phyloP scores from a whole-genome alignment of 2,797 vertebrate species.

The Sebastes itinus region DNA sequence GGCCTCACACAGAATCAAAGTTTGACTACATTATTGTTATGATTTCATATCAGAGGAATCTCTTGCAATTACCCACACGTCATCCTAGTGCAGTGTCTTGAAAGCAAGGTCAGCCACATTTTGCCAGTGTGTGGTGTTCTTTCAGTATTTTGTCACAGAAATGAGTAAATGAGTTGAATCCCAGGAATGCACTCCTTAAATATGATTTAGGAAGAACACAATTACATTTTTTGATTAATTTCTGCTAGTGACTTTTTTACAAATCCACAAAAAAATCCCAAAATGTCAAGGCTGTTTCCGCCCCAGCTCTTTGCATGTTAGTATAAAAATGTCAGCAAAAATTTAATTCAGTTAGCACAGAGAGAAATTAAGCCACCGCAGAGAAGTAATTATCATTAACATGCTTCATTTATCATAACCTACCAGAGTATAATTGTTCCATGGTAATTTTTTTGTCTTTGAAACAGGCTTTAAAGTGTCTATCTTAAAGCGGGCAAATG shows the following conservation, averaged over 20 bases:
- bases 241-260: neutral
- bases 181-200: neutral
- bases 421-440: slow-evolving; percentile 38
- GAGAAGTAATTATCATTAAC: slow-evolving; percentile 53
- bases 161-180: slow-evolving; percentile 3
- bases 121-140: neutral
- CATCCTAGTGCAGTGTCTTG: neutral
- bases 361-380: slow-evolving; percentile 46
- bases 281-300: neutral
- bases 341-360: slow-evolving; percentile 36
- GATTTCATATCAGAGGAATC: neutral
- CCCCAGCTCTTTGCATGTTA: slow-evolving; percentile 1
- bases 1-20: neutral
- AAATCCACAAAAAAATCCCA: neutral
- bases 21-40: neutral
- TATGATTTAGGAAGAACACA: neutral
- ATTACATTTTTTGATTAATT: neutral
- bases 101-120: slow-evolving; percentile 7
- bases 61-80: neutral
- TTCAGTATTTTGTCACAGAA: neutral
- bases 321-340: slow-evolving; percentile 29
- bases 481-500: slow-evolving; percentile 3
- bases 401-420: slow-evolving; percentile 50
- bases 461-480: slow-evolving; percentile 12
- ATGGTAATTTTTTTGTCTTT: slow-evolving; percentile 23